phyloP scores from a whole-genome alignment of 2,888 invertebrate genomes.

The Diabrotica balteata region DNA sequence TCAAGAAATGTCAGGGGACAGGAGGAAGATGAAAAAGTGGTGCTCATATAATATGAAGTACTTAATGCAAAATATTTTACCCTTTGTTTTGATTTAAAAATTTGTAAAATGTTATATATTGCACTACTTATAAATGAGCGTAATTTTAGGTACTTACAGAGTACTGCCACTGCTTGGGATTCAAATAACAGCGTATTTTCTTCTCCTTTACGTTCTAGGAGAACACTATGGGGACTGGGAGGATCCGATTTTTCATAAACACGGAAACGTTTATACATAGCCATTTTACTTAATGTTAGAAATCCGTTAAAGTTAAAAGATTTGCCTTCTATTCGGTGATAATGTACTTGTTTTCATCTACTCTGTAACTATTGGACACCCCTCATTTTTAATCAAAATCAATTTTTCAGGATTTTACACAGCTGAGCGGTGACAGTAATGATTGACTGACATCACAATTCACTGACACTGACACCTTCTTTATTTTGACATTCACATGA shows the following conservation, averaged over 20 bases:
- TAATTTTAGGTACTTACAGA: constrained; percentile 66
- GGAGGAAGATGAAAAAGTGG: no score
- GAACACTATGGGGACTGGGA: constrained; percentile 86
- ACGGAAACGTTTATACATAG: constrained; percentile 93
- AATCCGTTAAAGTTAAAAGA: constrained; percentile 5
- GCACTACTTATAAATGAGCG: no score
- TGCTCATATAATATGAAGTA: no score
- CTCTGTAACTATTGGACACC: constrained; percentile 8
- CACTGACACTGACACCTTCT: constrained; percentile 1
- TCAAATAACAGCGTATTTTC: constrained; percentile 89
- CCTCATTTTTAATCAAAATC: constrained; percentile 59
- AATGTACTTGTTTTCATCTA: constrained; percentile 5
- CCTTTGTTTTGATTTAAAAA: no score
- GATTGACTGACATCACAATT: not conserved
- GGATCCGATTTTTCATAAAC: constrained; percentile 88
- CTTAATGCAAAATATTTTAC: no score
- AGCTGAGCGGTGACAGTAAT: constrained; percentile 1
- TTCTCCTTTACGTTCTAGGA: constrained; percentile 87
- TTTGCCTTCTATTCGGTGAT: constrained; percentile 3
- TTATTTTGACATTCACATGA: no score
- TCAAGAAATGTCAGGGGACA: no score
- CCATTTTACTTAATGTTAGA: constrained; percentile 66
- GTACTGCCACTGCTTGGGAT: constrained; percentile 87
- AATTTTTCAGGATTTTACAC: constrained; percentile 53
- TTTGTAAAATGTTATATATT: no score